These are phyloP conservation scores for Platyscapa corneri DNA, from an alignment of 1,140 invertebrate genomes.

Conservation along the genomic window DNA sequence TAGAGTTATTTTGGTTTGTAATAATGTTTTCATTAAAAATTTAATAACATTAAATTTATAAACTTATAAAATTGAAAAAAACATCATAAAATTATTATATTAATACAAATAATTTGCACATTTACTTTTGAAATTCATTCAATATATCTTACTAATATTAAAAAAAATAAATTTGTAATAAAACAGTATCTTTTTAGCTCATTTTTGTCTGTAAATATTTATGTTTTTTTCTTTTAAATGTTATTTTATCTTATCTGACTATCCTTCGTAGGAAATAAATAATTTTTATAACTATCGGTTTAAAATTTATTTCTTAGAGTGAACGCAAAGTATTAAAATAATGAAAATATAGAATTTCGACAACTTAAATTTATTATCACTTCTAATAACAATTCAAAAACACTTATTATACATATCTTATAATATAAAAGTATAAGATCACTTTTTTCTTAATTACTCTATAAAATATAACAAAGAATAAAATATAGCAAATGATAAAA, in stretches of 20 bases:
- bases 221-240: no score
- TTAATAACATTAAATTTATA: background rate
- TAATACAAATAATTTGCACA: no score
- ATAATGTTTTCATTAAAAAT: no score
- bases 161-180: no score
- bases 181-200: no score
- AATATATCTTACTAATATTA: no score
- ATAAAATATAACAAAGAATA: constrained; percentile 48
- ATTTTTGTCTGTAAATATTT: no score
- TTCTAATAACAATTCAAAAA: constrained; percentile 48
- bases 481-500: constrained; percentile 53
- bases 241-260: no score
- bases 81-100: background rate
- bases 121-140: no score
- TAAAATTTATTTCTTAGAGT: background rate
- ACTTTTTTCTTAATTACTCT: constrained; percentile 43
- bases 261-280: background rate
- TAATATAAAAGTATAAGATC: constrained; percentile 46
- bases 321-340: background rate
- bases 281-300: background rate
- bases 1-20: no score
- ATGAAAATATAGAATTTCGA: background rate
- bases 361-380: constrained; percentile 52
- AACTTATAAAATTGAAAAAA: background rate
- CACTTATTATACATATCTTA: constrained; percentile 41